Base-by-base conservation (phyloP, 2,113 vertebrate species). In the Seriola rivoliana region DNA sequence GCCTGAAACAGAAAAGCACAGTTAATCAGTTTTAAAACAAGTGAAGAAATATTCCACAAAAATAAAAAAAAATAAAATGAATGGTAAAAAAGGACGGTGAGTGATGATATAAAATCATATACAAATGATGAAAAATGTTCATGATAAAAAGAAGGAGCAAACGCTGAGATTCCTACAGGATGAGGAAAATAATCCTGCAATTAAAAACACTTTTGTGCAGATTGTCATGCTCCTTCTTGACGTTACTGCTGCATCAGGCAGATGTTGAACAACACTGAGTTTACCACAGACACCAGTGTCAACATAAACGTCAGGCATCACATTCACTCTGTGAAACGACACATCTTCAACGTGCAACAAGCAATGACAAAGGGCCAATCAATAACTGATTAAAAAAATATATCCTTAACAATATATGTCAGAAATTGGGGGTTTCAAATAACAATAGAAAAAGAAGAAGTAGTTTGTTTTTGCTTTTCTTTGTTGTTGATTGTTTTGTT, bases 21-120 rank as follows among this genome's bases (percentile, higher is more conserved):
- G 0, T 58, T 60, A 42, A 19, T 25, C 0, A 25, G 23, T 36
- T 19, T 4, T 0, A 50, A 5, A 0, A 17, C 48, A 2, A 1
- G 8, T 0, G 4, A 8, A 50, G 48, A 17, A 19, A 7, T 7
- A 16, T 46, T 46, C 14, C 48, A 50, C 5, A 19, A 50, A 19
- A 19, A 17, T 2, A 19, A 50, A 19, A 50, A 21, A 19, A 17
- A 50, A 17, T 8, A 2, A 19, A 50, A 72, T 21, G 4, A 12
- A 29, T 42, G 2, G 2, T 10, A 4, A 9, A 32, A 70, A 10
- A 42, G 8, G 29, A 29, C 29, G 2, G 40, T 8, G 8, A 42
- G 29, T 29, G 29, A 25, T 40, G 13, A 25, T 19, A 32, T 12
- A 2, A 19, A 32, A 59, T 4, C 6, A 44, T 8, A 42, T 21